phyloP scores from a whole-genome alignment of 2,113 vertebrate species.

The Osmerus eperlanus region DNA sequence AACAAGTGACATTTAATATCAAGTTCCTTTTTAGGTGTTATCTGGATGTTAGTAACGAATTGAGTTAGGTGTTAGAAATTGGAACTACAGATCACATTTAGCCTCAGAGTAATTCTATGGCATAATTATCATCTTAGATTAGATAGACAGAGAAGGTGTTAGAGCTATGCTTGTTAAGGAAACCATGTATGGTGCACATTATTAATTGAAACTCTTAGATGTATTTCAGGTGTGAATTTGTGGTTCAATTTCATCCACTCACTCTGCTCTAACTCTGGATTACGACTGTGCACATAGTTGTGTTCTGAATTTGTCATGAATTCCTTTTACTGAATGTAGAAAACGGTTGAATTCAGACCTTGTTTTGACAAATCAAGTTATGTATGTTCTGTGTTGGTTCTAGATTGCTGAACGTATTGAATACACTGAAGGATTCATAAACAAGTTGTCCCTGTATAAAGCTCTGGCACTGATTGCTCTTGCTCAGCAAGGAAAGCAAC shows the following conservation, averaged over 20 bases:
- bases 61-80: no score
- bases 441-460: slow-evolving; percentile 72
- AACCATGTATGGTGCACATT: no score
- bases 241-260: slow-evolving; percentile 15
- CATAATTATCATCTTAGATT: no score
- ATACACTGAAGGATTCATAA: slow-evolving; percentile 65
- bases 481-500: slow-evolving; percentile 77
- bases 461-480: slow-evolving; percentile 71
- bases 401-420: slow-evolving; percentile 73
- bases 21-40: no score
- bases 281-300: slow-evolving; percentile 23
- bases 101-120: no score
- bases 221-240: no score
- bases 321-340: slow-evolving; percentile 38
- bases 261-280: slow-evolving; percentile 30
- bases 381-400: slow-evolving; percentile 26
- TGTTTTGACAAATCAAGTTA: slow-evolving; percentile 9
- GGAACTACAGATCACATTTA: no score
- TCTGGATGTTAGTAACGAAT: no score
- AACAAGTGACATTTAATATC: no score
- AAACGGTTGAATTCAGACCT: slow-evolving; percentile 38
- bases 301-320: slow-evolving; percentile 31
- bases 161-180: no score
- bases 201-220: no score
- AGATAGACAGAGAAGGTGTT: no score